These are phyloP conservation scores for Cataglyphis hispanica DNA, from an alignment of 1,140 invertebrate genomes.

Conservation along the genomic window DNA sequence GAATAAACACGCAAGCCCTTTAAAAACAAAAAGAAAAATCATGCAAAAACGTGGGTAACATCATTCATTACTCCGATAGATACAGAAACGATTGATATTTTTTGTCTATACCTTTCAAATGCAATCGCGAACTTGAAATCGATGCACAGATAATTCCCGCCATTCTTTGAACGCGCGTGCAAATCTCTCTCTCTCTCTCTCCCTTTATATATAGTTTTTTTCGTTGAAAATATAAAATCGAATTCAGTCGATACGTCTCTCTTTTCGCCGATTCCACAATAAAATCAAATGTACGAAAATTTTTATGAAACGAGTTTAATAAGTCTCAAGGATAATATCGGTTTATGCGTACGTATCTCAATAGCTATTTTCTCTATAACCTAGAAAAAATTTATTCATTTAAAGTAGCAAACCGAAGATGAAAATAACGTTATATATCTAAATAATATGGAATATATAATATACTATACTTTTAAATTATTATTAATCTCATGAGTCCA, in stretches of 20 bases:
- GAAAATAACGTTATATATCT: not conserved
- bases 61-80: not conserved
- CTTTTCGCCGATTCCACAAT: not conserved
- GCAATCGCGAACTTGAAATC: conserved; percentile 6
- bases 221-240: not conserved
- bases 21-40: not conserved
- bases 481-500: not conserved
- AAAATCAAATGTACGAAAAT: not conserved
- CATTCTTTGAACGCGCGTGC: not conserved
- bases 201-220: not conserved
- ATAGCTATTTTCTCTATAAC: not conserved
- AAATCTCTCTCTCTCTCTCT: not conserved
- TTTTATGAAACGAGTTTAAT: not conserved
- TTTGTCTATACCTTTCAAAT: conserved; percentile 18
- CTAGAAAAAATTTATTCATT: conserved; percentile 1
- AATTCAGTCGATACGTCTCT: not conserved
- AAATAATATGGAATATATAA: not conserved
- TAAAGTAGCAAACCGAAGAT: not conserved
- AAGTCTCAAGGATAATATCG: not conserved
- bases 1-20: conserved; percentile 43
- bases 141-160: not conserved
- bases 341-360: not conserved
- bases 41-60: not conserved
- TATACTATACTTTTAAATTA: not conserved
- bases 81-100: not conserved